phyloP scores from a whole-genome alignment of 2,888 invertebrate genomes.

The Drosophila demipolita region DNA sequence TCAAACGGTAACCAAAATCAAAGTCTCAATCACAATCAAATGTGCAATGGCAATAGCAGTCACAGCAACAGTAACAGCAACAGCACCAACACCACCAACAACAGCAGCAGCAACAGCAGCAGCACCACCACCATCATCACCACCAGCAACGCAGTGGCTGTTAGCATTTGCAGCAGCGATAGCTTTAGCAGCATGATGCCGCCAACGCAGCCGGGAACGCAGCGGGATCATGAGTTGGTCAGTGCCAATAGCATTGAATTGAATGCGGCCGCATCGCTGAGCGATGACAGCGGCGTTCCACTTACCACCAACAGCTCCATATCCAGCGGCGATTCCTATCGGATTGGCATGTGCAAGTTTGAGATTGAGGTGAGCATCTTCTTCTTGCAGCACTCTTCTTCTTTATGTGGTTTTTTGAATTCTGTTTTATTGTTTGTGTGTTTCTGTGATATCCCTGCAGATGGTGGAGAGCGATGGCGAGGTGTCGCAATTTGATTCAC shows the following conservation, averaged over 20 bases:
- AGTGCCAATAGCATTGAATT: constrained; percentile 85
- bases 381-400: too few species aligned
- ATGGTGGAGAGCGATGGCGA: constrained; percentile 93
- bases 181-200: constrained; percentile 82
- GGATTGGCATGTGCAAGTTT: constrained; percentile 84
- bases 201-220: constrained; percentile 45
- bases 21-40: constrained; percentile 31
- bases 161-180: constrained; percentile 81
- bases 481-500: constrained; percentile 91
- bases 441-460: constrained; percentile 82
- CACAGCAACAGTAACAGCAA: constrained; percentile 75
- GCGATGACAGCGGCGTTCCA: constrained; percentile 85
- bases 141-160: constrained; percentile 52
- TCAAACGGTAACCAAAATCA: constrained; percentile 54
- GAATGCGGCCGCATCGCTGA: constrained; percentile 84
- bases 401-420: not conserved
- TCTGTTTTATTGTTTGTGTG: not conserved
- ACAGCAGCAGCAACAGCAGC: constrained; percentile 47
- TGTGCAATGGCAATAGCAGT: constrained; percentile 44
- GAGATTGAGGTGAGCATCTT: constrained; percentile 82
- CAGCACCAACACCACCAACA: constrained; percentile 68
- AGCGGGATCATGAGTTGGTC: constrained; percentile 79
- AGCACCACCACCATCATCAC: constrained; percentile 70
- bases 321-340: constrained; percentile 85
- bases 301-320: constrained; percentile 85